phyloP scores from a whole-genome alignment of 2,888 invertebrate genomes.

The Alentia gelatinosa region DNA sequence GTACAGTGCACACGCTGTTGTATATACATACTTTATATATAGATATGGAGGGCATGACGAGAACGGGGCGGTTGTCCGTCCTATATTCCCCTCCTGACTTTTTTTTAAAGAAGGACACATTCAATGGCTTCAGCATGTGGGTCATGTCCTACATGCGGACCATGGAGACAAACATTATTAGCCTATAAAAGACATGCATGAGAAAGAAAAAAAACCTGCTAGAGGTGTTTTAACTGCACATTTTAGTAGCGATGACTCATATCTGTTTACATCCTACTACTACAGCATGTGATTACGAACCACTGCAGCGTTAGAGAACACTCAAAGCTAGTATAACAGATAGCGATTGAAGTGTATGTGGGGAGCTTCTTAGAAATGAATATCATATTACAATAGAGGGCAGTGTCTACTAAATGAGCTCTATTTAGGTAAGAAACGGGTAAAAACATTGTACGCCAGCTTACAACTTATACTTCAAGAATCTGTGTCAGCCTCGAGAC shows the following conservation, averaged over 20 bases:
- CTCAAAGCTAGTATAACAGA: too few species aligned
- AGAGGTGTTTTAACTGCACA: neutral
- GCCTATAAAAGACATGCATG: neutral
- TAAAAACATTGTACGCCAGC: too few species aligned
- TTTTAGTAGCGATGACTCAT: neutral
- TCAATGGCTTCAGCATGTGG: conserved; percentile 4
- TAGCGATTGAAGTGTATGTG: too few species aligned
- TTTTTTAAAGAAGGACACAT: neutral
- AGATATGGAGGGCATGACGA: neutral
- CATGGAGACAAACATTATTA: neutral
- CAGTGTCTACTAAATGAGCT: too few species aligned
- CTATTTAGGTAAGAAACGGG: too few species aligned
- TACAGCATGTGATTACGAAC: neutral
- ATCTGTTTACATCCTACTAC: neutral
- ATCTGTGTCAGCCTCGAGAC: too few species aligned
- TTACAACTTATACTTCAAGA: too few species aligned
- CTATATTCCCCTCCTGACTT: neutral
- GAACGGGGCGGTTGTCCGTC: neutral
- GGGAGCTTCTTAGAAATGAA: too few species aligned
- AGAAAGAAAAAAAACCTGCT: too few species aligned
- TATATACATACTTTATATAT: neutral
- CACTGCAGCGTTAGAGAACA: neutral
- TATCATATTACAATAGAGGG: too few species aligned
- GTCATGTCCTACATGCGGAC: neutral
- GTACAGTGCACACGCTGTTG: neutral